phyloP scores from a whole-genome alignment of 2,113 vertebrate genomes.

The human (Homo sapiens) region GRCh38 chr14:34930001-34930500 shows the following conservation, averaged over 20 bases:
- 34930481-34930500: background rate
- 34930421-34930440: constrained; percentile 22
- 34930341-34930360: constrained; percentile 24
- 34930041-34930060: constrained; percentile 31
- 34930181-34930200: background rate
- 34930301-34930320: constrained; percentile 5
- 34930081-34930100: background rate
- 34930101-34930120: background rate
- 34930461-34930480: constrained; percentile 40
- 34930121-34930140: constrained; percentile 26
- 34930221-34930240: background rate
- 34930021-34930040: background rate
- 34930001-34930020: too few relatives aligned
- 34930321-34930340: constrained; percentile 37
- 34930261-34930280: background rate
- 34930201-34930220: background rate
- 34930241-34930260: background rate
- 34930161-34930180: background rate
- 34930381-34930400: constrained; percentile 28
- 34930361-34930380: background rate
- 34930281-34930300: constrained; percentile 43
- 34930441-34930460: constrained; percentile 54
- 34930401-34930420: constrained; percentile 27
- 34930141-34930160: background rate
- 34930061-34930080: background rate